Evolutionary conservation across 1,140 invertebrate species (phyloP).

Genomic region (Drosophila lacertosa): DNA sequence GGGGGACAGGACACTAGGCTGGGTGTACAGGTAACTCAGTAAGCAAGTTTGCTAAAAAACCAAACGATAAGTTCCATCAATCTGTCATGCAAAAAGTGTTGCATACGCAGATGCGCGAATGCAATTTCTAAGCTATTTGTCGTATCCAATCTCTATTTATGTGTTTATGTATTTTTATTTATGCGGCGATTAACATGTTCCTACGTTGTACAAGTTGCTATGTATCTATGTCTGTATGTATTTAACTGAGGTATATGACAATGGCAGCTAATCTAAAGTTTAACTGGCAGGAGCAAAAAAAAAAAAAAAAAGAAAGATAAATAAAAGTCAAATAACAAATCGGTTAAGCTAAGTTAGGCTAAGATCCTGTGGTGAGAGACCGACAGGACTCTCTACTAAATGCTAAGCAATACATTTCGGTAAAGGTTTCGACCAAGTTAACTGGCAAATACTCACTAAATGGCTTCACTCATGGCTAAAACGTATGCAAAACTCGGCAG

Average conservation of each 20-base stretch:
- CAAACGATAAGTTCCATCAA: slow-evolving; percentile 37
- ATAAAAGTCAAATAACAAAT: too few species aligned
- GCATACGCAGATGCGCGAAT: slow-evolving; percentile 24
- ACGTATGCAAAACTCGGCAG: slow-evolving; percentile 59
- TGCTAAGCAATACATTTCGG: slow-evolving; percentile 60
- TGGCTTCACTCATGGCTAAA: slow-evolving; percentile 10
- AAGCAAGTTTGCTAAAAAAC: slow-evolving; percentile 71
- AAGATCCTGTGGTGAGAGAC: slow-evolving; percentile 23
- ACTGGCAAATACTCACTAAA: slow-evolving; percentile 12
- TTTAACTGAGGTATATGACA: slow-evolving; percentile 65
- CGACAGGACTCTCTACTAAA: slow-evolving; percentile 33
- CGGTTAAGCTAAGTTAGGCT: slow-evolving; percentile 21
- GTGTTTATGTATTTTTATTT: slow-evolving; percentile 53
- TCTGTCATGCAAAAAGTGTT: slow-evolving; percentile 14
- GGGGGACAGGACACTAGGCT: slow-evolving; percentile 2
- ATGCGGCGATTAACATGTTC: slow-evolving; percentile 82
- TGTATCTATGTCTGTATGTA: slow-evolving; percentile 41
- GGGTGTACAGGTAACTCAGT: slow-evolving; percentile 72
- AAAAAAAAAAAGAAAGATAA: neutral
- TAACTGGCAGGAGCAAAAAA: neutral
- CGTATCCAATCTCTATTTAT: neutral
- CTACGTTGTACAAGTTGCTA: slow-evolving; percentile 66
- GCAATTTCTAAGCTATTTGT: slow-evolving; percentile 47
- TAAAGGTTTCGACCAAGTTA: slow-evolving; percentile 32
- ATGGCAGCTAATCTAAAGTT: slow-evolving; percentile 1